phyloP scores from a whole-genome alignment of 2,888 invertebrate species.

The Agonopterix heracliana region DNA sequence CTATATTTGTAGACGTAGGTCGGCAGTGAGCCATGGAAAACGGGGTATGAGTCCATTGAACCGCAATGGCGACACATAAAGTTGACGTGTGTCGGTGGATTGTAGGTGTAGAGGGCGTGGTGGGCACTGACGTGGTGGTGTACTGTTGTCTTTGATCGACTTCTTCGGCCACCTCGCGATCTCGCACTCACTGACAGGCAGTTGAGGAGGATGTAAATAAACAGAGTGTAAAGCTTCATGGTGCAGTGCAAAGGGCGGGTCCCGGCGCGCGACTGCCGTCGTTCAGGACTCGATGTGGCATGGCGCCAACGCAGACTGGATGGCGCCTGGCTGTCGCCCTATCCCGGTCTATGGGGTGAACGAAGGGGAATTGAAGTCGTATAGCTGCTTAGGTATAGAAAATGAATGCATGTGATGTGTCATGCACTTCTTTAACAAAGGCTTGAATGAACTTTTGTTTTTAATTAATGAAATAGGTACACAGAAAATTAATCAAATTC shows the following conservation, averaged over 20 bases:
- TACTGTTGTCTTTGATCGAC: constrained; percentile 24
- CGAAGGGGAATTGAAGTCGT: background rate
- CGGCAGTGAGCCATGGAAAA: constrained; percentile 55
- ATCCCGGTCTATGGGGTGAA: constrained; percentile 12
- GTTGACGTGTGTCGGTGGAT: constrained; percentile 52
- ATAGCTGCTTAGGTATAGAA: background rate
- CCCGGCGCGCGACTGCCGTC: constrained; percentile 55
- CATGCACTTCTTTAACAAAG: too few relatives aligned
- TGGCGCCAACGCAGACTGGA: constrained; percentile 47
- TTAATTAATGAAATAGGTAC: too few relatives aligned
- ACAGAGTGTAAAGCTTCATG: constrained; percentile 38
- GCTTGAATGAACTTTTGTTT: too few relatives aligned
- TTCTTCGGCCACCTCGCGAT: constrained; percentile 44
- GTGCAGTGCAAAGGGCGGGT: constrained; percentile 47
- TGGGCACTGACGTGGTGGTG: constrained; percentile 43
- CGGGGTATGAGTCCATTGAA: constrained; percentile 46
- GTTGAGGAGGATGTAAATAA: constrained; percentile 25
- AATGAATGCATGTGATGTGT: background rate
- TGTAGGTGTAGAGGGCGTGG: constrained; percentile 55
- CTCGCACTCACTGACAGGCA: constrained; percentile 33
- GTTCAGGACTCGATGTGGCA: constrained; percentile 37
- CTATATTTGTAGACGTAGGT: constrained; percentile 58
- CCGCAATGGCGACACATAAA: constrained; percentile 53
- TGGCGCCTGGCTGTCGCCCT: constrained; percentile 57
- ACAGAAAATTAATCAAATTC: too few relatives aligned